Conservation (phyloP, 2,888 invertebrate genomes). For the Ashinkailepas kermadecensis region DNA sequence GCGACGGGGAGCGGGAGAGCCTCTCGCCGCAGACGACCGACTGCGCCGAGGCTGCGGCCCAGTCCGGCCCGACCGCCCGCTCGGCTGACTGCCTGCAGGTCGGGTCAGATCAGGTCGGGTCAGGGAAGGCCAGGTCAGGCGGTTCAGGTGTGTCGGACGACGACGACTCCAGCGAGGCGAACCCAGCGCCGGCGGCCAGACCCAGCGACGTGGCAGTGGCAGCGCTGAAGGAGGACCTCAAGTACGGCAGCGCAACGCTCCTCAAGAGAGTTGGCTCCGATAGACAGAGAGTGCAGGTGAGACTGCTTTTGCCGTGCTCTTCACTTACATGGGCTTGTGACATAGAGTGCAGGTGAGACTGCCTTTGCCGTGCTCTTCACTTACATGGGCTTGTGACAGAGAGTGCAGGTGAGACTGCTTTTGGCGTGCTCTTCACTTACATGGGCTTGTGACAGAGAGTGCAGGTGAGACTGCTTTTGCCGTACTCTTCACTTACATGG, state of each 20-base stretch:
- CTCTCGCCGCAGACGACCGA: too few species aligned
- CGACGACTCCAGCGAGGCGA: neutral
- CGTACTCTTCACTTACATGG: too few species aligned
- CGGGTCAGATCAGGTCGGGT: too few species aligned
- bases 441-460: too few species aligned
- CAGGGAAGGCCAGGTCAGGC: too few species aligned
- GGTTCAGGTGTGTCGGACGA: neutral
- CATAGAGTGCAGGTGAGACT: neutral
- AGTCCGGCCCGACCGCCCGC: too few species aligned
- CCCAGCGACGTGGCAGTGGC: slow-evolving; percentile 5
- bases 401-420: neutral
- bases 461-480: neutral
- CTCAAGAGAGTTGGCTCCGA: neutral
- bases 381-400: too few species aligned
- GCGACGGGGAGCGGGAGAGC: too few species aligned
- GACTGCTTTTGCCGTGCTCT: neutral
- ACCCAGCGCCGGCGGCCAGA: neutral
- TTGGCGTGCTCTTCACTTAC: too few species aligned
- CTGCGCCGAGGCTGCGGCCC: too few species aligned
- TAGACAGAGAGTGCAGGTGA: neutral
- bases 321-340: neutral
- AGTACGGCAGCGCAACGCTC: neutral
- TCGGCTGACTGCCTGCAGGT: too few species aligned
- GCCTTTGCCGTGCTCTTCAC: too few species aligned
- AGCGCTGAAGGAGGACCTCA: slow-evolving; percentile 7